A percentile compares a stretch with the other conserved stretches of the same genome.
Conservation (phyloP, 2,113 vertebrate genomes). For the Lichenostomus cassidix region DNA sequence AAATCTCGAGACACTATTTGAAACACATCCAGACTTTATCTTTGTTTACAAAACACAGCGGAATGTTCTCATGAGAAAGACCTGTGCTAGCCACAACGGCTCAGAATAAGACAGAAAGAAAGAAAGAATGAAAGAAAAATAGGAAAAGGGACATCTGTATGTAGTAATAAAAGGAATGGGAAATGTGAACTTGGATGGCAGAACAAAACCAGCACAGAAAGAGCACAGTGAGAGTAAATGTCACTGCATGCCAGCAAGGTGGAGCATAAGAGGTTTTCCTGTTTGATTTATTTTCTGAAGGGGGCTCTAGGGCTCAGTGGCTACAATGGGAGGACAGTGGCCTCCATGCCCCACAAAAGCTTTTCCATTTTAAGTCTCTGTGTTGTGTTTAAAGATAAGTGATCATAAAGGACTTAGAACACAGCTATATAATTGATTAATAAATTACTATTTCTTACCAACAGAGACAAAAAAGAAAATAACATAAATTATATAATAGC, state of each 20-base stretch:
- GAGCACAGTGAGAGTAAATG: not conserved
- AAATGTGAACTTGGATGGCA: not conserved
- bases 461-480: not conserved
- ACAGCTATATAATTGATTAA: not conserved
- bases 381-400: not conserved
- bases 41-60: no score
- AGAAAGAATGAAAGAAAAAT: not conserved
- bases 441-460: not conserved
- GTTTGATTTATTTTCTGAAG: not conserved
- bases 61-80: no score
- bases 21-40: no score
- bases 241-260: not conserved
- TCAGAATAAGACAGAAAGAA: not conserved
- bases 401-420: not conserved
- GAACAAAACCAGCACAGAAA: not conserved
- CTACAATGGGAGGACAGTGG: not conserved
- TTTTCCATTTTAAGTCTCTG: not conserved
- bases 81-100: no score
- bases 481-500: not conserved
- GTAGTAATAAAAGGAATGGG: not conserved
- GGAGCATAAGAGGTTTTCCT: not conserved
- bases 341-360: not conserved
- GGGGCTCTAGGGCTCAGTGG: not conserved
- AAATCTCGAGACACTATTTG: no score
- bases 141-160: not conserved